Base-by-base conservation (phyloP, 2,888 invertebrate species). In the Drosophila melanocephala region DNA sequence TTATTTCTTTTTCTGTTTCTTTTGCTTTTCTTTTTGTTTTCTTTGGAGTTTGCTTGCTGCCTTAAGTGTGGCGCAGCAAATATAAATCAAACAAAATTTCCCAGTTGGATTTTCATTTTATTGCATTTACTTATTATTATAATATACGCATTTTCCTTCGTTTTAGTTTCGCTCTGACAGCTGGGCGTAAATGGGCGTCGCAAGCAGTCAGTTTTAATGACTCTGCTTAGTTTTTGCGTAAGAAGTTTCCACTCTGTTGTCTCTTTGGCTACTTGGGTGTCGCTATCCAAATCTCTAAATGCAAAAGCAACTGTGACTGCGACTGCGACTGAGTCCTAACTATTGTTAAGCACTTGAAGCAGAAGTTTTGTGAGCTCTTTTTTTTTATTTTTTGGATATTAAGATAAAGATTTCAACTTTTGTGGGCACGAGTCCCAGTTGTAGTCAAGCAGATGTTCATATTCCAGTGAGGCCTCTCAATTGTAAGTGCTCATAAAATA, bases 21-120 rank as follows among this genome's bases (percentile, higher is more conserved):
- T 50, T 33, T 58, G 26, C 39, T 57, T 32, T 63, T n/a, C 33
- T 68, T 47, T 53, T 30, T 53, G 33, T 51, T 35, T 53, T 32
- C 55, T 64, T 59, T 55, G 47, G 71, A 52, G 56, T 35, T 59
- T 62, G 51, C 44, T 67, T 56, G 64, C 60, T 37, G 35, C 22
- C 16, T 70, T 62, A 66, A 69, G 53, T 58, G 61, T 58, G 58
- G 58, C 59, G 30, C 66, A 72, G 75, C 76, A 81, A 80, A 79
- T 90, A 92, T 92, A 91, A 90, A 89, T 91, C 89, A 91, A 79
- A 82, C 76, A 77, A 81, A 86, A 91, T 91, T 91, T 89, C 89
- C 90, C 91, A 85, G 90, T 89, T 87, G 90, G 84, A 85, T 91
- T 89, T 90, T 82, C 91, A 82, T 90, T 87, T 87, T 87, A 87